Evolutionary conservation across 2,888 invertebrate genomes (phyloP), one percentile per base, ranked within the genome.

Genomic region (Molorchus minor): DNA sequence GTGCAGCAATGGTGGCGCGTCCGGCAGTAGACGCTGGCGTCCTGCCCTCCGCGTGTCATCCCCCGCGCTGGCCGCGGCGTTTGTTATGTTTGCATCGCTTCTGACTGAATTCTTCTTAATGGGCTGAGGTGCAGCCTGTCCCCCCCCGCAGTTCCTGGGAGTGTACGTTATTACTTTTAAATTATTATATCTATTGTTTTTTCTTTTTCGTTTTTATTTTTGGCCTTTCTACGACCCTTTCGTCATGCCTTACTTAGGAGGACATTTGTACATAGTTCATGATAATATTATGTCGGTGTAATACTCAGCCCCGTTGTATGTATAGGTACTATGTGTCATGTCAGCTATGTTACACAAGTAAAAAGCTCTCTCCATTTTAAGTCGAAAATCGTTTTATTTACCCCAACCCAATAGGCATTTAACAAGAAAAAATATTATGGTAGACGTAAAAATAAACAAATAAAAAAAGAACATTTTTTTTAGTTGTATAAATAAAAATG

Each of bases 1-100:
- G 74, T 75, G 74, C 92, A 92, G 85, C 90, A 89, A 83, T 92
- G 92, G 91, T 92, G 92, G 91, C 89, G 90, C 83, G 87, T 91
- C 83, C 90, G 91, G 86, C 90, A 91, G 79, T 84, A 65, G 78
- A 80, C 72, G 75, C 75, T 68, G 76, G 75, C 69, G 69, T 64
- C 68, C 61, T 66, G 62, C 60, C 46, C 25, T n/a, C 25, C 19
- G 67, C 65, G 68, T 67, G 70, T 71, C 73, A 72, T n/a, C n/a
- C 73, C 69, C 77, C 78, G 78, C 78, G 79, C 79, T 73, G 79
- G 79, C n/a, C 79, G 79, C 79, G 79, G 78, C 75, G 74, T 75
- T 76, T 76, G 72, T 76, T 75, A 74, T 75, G 71, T 74, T 76
- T 75, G 75, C 76, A 75, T 76, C 72, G 77, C 77, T 79, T n/a